Conservation (phyloP, 37 sponge, comb jelly and placozoan genomes). For the Spongia lamella region DNA sequence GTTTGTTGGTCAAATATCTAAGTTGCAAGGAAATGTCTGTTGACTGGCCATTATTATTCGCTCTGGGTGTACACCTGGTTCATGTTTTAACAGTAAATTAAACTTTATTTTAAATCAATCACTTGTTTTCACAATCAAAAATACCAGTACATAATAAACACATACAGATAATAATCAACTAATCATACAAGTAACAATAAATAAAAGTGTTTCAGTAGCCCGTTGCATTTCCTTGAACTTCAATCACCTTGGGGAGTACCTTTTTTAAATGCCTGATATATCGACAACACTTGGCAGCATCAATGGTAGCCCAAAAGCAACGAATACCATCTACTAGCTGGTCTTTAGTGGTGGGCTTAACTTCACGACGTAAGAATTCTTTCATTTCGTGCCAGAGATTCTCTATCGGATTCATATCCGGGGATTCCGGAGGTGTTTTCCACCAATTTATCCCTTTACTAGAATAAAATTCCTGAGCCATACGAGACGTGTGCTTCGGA, state of each 20-base stretch:
- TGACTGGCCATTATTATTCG: no score
- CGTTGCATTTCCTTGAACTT: conserved; percentile 20
- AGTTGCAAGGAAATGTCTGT: no score
- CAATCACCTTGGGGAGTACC: conserved; percentile 38
- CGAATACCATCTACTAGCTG: conserved; percentile 15
- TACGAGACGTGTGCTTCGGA: conserved; percentile 37
- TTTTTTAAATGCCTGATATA: conserved; percentile 31
- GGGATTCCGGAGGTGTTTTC: conserved; percentile 33
- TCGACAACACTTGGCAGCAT: conserved; percentile 4
- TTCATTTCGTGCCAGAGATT: conserved; percentile 38
- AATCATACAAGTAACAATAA: not conserved
- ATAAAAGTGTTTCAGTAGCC: conserved; percentile 13
- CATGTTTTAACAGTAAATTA: no score
- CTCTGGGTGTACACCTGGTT: no score
- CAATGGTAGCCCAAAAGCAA: conserved; percentile 17
- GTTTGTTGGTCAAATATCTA: no score
- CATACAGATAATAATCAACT: no score
- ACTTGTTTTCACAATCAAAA: no score
- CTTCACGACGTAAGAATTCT: conserved; percentile 27
- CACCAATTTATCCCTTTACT: conserved; percentile 22
- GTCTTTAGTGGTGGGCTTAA: conserved; percentile 29
- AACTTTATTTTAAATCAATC: no score
- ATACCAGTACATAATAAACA: no score
- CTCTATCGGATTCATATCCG: conserved; percentile 40
- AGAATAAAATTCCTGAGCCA: conserved; percentile 12